A percentile compares a stretch with the other conserved stretches of the same genome.
Conservation (phyloP, 2,797 vertebrate genomes). For the Salarias fasciatus region DNA sequence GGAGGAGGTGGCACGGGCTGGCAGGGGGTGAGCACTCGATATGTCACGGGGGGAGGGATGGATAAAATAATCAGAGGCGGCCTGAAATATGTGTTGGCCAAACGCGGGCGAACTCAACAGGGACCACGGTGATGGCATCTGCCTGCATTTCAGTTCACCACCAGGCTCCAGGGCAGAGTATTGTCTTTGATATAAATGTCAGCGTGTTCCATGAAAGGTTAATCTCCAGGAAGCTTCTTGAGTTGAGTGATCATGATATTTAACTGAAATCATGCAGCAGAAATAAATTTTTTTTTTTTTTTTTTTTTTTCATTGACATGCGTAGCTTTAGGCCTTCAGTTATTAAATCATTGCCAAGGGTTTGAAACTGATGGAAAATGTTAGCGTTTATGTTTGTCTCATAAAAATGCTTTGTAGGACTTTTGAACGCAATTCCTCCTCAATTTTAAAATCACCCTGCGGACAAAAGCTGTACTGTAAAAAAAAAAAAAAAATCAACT, state of each 20-base stretch:
- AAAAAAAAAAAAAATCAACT: no score
- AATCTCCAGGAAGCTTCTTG: not conserved
- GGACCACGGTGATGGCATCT: conserved; percentile 51
- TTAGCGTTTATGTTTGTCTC: no score
- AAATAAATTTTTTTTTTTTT: no score
- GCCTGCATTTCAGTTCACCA: conserved; percentile 11
- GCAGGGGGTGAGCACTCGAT: conserved; percentile 47
- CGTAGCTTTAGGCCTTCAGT: no score
- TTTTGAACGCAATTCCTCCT: no score
- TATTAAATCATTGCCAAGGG: no score
- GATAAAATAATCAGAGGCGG: conserved; percentile 53
- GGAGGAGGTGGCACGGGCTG: conserved; percentile 56
- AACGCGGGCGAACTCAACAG: conserved; percentile 52
- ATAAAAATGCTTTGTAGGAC: no score
- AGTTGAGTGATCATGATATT: not conserved
- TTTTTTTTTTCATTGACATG: no score
- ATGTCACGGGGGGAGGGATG: conserved; percentile 49
- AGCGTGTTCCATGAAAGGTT: not conserved
- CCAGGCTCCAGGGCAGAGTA: not conserved
- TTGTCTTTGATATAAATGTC: not conserved
- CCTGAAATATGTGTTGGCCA: conserved; percentile 53
- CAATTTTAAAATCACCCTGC: no score
- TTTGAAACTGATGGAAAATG: no score
- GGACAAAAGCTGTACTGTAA: no score
- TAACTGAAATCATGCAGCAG: not conserved